These are phyloP conservation scores for Sorex araneus DNA, from an alignment of 2,113 vertebrate species.

Conservation along the genomic window DNA sequence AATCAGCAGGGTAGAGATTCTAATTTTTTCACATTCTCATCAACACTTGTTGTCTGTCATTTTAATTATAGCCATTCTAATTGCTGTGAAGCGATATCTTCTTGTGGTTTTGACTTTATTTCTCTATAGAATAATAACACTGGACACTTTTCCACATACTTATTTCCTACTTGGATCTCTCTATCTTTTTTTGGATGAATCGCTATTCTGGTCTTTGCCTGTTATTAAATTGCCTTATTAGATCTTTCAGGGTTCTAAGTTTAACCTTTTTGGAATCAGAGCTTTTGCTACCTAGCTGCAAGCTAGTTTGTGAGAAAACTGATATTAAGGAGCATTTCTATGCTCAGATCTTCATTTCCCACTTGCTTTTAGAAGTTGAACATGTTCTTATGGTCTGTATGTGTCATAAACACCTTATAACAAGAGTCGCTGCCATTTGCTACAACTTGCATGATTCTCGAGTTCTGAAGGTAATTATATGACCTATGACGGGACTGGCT, in stretches of 20 bases:
- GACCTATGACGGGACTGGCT: neutral
- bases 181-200: neutral
- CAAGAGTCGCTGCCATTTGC: neutral
- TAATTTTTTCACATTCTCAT: neutral
- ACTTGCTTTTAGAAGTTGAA: neutral
- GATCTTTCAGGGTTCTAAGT: slow-evolving; percentile 7
- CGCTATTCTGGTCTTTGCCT: neutral
- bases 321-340: neutral
- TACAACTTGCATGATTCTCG: neutral
- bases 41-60: neutral
- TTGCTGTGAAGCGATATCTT: neutral
- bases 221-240: neutral
- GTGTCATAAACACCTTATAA: neutral
- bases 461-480: neutral
- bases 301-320: neutral
- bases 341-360: neutral
- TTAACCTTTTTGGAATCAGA: slow-evolving; percentile 1
- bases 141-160: neutral
- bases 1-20: neutral
- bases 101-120: slow-evolving; percentile 24
- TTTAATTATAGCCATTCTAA: neutral
- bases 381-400: neutral
- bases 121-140: neutral
- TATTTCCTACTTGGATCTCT: neutral
- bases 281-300: neutral